Evolutionary conservation across 2,888 invertebrate genomes (phyloP).

Genomic region (Cephus sareptanus): DNA sequence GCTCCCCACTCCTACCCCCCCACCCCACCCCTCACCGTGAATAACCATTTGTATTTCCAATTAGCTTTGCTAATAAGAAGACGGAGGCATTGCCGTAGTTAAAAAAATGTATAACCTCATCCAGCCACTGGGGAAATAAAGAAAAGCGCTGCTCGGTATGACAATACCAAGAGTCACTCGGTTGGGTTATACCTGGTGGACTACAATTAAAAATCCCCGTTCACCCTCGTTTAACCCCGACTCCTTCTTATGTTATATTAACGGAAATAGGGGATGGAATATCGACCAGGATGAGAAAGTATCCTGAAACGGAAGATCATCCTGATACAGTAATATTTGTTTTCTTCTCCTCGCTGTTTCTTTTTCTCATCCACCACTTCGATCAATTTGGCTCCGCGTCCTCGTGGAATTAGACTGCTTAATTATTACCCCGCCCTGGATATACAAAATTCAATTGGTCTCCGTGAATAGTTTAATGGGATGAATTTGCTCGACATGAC

Average conservation of each 20-base stretch:
- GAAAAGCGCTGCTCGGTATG: conserved; percentile 62
- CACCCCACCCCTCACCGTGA: conserved; percentile 59
- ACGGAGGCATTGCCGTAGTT: conserved; percentile 61
- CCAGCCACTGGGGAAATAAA: conserved; percentile 66
- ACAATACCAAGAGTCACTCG: conserved; percentile 56
- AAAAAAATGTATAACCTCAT: conserved; percentile 66
- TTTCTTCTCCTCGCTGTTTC: conserved; percentile 27
- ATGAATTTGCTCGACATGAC: conserved; percentile 24
- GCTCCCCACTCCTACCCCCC: not conserved
- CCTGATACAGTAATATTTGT: conserved; percentile 34
- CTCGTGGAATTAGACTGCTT: not conserved
- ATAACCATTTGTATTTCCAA: conserved; percentile 67
- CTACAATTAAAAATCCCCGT: conserved; percentile 62
- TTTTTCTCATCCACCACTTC: conserved; percentile 8
- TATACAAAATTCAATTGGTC: not conserved
- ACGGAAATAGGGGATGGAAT: conserved; percentile 47
- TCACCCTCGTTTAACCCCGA: conserved; percentile 54
- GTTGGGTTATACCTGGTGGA: conserved; percentile 56
- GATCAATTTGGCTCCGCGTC: conserved; percentile 8
- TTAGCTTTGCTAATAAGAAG: conserved; percentile 67
- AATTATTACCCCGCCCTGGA: conserved; percentile 1
- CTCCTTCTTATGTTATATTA: conserved; percentile 53
- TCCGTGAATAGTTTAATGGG: conserved; percentile 2
- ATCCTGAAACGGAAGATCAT: conserved; percentile 35
- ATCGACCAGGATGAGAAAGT: conserved; percentile 48